Evolutionary conservation across 2,888 invertebrate genomes (phyloP).

Genomic region (Drosophila putrida): DNA sequence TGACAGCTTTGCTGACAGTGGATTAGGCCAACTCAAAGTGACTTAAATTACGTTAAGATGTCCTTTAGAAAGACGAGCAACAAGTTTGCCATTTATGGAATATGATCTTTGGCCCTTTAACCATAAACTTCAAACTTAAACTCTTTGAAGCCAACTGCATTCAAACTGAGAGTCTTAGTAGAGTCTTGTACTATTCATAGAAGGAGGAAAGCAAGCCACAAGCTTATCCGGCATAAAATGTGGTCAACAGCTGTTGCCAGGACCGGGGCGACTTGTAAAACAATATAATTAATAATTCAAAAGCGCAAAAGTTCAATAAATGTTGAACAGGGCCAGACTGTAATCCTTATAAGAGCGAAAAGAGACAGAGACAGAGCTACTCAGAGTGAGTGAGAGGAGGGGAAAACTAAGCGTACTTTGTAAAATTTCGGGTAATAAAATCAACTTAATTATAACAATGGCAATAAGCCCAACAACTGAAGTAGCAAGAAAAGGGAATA

Average conservation of each 20-base stretch:
- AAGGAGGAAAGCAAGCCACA: slow-evolving; percentile 7
- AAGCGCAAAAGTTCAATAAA: slow-evolving; percentile 73
- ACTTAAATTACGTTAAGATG: slow-evolving; percentile 2
- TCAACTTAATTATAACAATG: slow-evolving; percentile 72
- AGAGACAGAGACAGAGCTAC: neutral
- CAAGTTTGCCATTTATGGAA: slow-evolving; percentile 15
- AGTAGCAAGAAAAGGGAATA: slow-evolving; percentile 5
- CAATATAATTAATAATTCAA: slow-evolving; percentile 70
- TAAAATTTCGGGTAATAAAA: slow-evolving; percentile 70
- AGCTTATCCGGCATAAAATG: slow-evolving; percentile 29
- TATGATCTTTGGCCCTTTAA: slow-evolving; percentile 5
- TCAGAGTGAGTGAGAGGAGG: neutral
- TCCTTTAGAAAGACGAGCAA: neutral
- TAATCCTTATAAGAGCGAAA: slow-evolving; percentile 20
- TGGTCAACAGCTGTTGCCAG: slow-evolving; percentile 40
- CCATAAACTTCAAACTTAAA: slow-evolving; percentile 1
- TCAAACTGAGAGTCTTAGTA: too few species aligned
- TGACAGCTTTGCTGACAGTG: neutral
- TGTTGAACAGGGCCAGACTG: slow-evolving; percentile 27
- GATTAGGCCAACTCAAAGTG: slow-evolving; percentile 2
- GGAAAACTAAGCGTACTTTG: slow-evolving; percentile 55
- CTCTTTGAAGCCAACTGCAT: slow-evolving; percentile 18
- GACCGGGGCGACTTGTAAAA: slow-evolving; percentile 50
- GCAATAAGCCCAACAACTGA: slow-evolving; percentile 23
- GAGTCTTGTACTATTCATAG: neutral